Evolutionary conservation across 2,113 vertebrate species (phyloP).

Genomic region (Eulemur macaco): DNA sequence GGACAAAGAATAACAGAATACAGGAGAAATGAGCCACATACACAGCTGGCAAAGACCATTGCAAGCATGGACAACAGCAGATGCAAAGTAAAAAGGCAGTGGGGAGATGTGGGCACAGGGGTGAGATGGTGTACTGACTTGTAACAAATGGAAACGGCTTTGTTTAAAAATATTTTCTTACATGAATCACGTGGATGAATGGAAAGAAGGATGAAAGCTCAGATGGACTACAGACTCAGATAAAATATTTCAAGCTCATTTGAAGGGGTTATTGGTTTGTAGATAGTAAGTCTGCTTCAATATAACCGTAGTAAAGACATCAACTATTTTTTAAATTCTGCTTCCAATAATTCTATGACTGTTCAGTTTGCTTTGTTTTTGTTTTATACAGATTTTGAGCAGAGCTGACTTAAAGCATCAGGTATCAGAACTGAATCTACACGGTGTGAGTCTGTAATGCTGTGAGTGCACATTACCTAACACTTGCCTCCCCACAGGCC

Average conservation of each 20-base stretch:
- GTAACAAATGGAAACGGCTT: background rate
- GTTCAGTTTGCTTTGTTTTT: background rate
- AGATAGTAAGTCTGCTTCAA: background rate
- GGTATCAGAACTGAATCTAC: background rate
- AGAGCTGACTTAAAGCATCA: background rate
- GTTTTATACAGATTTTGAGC: constrained; percentile 22
- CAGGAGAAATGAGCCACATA: background rate
- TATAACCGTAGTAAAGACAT: background rate
- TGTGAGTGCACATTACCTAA: background rate
- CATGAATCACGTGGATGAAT: background rate
- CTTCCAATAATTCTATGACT: background rate
- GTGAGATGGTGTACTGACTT: background rate
- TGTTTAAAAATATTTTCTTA: background rate
- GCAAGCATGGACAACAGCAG: background rate
- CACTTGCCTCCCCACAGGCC: background rate
- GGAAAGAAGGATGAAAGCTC: background rate
- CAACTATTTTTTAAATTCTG: background rate
- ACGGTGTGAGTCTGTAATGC: background rate
- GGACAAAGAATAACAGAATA: background rate
- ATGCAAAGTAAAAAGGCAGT: background rate
- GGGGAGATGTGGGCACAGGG: background rate
- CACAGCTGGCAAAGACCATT: background rate
- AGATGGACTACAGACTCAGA: background rate
- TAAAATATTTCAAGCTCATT: background rate
- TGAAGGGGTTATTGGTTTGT: background rate